A percentile compares a stretch with the other conserved stretches of the same genome.
Evolutionary conservation across 2,113 vertebrate genomes (phyloP).

Genomic region (Esox niger): DNA sequence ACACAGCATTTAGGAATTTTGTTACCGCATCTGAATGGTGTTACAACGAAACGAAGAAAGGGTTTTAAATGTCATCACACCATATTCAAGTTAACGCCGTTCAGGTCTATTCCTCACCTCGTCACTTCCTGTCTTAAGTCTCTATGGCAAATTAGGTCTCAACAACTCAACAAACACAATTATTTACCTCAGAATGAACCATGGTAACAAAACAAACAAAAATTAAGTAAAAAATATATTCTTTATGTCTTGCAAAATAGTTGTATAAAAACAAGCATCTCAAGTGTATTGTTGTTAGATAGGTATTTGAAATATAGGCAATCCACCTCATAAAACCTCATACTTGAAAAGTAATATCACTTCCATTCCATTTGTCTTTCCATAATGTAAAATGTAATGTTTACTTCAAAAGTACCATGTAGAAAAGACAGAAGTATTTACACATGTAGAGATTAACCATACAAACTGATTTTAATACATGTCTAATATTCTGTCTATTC

Average conservation of each 20-base stretch:
- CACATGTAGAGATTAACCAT: background rate
- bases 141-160: constrained; percentile 7
- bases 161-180: constrained; percentile 37
- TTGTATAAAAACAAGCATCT: constrained; percentile 41
- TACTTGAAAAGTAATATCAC: constrained; percentile 33
- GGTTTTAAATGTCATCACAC: constrained; percentile 25
- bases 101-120: constrained; percentile 51
- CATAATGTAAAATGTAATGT: constrained; percentile 10
- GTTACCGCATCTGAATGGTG: background rate
- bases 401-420: constrained; percentile 19
- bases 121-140: constrained; percentile 16
- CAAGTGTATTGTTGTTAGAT: constrained; percentile 41
- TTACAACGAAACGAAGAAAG: background rate
- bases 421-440: constrained; percentile 14
- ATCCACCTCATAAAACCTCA: constrained; percentile 52
- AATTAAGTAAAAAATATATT: constrained; percentile 62
- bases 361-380: constrained; percentile 60
- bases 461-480: background rate
- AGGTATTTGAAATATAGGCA: constrained; percentile 31
- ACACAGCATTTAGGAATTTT: background rate
- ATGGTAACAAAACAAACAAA: constrained; percentile 42
- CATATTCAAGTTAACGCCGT: constrained; percentile 41
- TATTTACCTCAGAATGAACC: constrained; percentile 38
- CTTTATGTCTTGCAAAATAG: constrained; percentile 39
- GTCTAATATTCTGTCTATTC: constrained; percentile 16